Evolutionary conservation across 2,888 invertebrate genomes (phyloP), one percentile per base, ranked within the genome.

Genomic region (Dichetophora obliterata): DNA sequence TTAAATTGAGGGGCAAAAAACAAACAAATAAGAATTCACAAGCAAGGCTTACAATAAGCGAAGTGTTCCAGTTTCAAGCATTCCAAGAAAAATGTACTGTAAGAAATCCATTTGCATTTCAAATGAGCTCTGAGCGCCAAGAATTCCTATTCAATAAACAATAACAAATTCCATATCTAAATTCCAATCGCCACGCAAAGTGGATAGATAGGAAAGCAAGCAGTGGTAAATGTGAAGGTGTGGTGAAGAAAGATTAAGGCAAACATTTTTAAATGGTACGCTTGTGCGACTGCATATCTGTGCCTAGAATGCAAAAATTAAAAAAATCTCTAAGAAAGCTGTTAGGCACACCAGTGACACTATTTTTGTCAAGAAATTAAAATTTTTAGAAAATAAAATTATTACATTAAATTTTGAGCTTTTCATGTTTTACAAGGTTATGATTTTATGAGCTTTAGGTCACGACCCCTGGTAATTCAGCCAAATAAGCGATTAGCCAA

Each of bases 21-120:
- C 2, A 63, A n/a, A 16, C 19, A 66, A 19, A 19, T 11, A 59
- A 59, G 22, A 66, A 43, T 37, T 43, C n/a, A 22, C n/a, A 66
- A 66, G 37, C 11, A 19, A 43, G 37, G n/a, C n/a, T 63, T 19
- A 37, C 31, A 31, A 37, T 31, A 65, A 16, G 19, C 34, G 34
- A n/a, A 31, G 5, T 34, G 65, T 66, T 37, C 37, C 66, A 37
- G 22, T n/a, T 66, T 19, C 66, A 34, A 22, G 66, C 66, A 66
- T 37, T 66, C 43, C 43, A 22, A 34, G 66, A 37, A 31, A 22
- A 19, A 22, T 5, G 19, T 27, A 27, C 37, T 31, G 31, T 24
- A 68, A 59, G 5, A 48, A 8, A 24, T 57, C 16, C 27, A 71
- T 71, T 71, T 71, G 71, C 71, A 71, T 71, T 71, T 71, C 37